Evolutionary conservation across 1,140 invertebrate species (phyloP).

Genomic region (Tenebrio molitor): DNA sequence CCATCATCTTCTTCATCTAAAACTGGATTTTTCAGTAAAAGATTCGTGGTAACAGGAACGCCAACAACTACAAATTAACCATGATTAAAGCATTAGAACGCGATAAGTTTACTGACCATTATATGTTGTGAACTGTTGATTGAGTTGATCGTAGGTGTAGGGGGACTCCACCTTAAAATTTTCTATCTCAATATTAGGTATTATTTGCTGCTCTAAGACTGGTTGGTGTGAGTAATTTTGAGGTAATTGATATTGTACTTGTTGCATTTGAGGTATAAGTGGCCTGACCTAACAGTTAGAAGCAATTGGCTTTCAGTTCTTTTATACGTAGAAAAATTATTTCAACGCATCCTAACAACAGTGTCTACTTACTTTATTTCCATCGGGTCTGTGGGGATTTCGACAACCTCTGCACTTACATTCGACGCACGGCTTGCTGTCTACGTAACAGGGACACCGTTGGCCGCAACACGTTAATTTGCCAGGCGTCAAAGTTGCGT

Average conservation of each 20-base stretch:
- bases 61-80: slow-evolving; percentile 18
- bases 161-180: slow-evolving; percentile 46
- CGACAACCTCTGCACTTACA: slow-evolving; percentile 92
- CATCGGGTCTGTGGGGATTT: slow-evolving; percentile 87
- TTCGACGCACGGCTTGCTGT: slow-evolving; percentile 86
- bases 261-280: slow-evolving; percentile 44
- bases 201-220: slow-evolving; percentile 43
- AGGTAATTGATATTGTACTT: slow-evolving; percentile 45
- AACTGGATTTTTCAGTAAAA: slow-evolving; percentile 13
- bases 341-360: neutral
- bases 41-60: slow-evolving; percentile 13
- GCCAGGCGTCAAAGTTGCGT: slow-evolving; percentile 87
- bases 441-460: slow-evolving; percentile 93
- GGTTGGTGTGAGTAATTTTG: slow-evolving; percentile 27
- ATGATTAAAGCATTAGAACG: neutral
- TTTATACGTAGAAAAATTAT: slow-evolving; percentile 39
- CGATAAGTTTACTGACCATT: slow-evolving; percentile 49
- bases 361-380: slow-evolving; percentile 75
- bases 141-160: slow-evolving; percentile 48
- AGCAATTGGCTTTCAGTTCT: slow-evolving; percentile 41
- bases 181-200: slow-evolving; percentile 45
- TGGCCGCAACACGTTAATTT: slow-evolving; percentile 94
- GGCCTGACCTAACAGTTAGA: slow-evolving; percentile 45
- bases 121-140: slow-evolving; percentile 53
- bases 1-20: slow-evolving; percentile 8